Evolutionary conservation across 1,140 invertebrate genomes (phyloP).

Genomic region (Leptinotarsa lineolata): DNA sequence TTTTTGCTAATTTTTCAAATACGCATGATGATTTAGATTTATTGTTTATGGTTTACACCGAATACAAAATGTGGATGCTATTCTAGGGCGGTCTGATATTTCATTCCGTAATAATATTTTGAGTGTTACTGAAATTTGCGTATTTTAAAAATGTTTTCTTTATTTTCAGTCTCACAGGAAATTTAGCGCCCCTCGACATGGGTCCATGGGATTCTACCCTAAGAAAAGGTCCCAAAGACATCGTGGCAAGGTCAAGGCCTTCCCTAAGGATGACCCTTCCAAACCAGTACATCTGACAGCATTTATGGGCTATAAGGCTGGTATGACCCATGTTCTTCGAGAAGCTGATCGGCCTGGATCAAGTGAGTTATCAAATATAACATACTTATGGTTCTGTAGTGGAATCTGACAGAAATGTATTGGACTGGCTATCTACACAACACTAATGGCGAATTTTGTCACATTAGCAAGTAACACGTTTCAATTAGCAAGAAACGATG

Average conservation of each 20-base stretch:
- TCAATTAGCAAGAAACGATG: too few species aligned
- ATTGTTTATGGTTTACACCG: conserved; percentile 57
- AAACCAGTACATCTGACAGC: conserved; percentile 98
- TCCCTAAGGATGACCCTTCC: conserved; percentile 96
- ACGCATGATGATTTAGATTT: conserved; percentile 57
- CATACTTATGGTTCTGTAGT: neutral
- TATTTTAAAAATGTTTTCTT: conserved; percentile 26
- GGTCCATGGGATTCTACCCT: conserved; percentile 99
- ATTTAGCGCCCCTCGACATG: conserved; percentile 98
- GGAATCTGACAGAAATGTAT: neutral
- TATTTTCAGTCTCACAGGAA: conserved; percentile 95
- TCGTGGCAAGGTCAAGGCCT: conserved; percentile 99
- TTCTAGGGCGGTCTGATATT: conserved; percentile 62
- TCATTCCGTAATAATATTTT: conserved; percentile 24
- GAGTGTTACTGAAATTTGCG: neutral
- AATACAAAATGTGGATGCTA: conserved; percentile 57
- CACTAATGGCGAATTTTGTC: too few species aligned
- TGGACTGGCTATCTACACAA: too few species aligned
- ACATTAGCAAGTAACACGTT: too few species aligned
- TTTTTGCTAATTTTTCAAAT: neutral
- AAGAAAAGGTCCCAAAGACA: conserved; percentile 95
- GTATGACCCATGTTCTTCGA: conserved; percentile 99
- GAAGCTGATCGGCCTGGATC: conserved; percentile 99
- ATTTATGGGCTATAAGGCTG: conserved; percentile 98
- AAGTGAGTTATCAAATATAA: conserved; percentile 72